phyloP scores from a whole-genome alignment of 2,888 invertebrate species.

The Alloplasta piceator region DNA sequence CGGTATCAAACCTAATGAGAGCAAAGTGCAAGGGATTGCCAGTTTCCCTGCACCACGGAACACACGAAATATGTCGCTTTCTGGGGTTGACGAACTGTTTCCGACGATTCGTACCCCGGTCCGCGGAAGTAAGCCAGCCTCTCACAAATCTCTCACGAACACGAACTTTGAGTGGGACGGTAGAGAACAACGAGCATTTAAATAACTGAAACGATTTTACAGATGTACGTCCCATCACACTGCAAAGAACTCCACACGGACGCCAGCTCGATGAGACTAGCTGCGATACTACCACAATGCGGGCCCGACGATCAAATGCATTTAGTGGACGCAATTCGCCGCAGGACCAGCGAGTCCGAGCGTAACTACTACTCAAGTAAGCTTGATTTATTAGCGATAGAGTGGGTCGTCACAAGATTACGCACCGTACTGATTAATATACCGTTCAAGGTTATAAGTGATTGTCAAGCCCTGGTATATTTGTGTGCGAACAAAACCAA shows the following conservation, averaged over 20 bases:
- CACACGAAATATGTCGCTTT: slow-evolving; percentile 62
- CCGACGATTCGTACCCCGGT: slow-evolving; percentile 58
- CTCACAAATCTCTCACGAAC: slow-evolving; percentile 39
- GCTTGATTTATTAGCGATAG: slow-evolving; percentile 71
- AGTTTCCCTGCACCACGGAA: slow-evolving; percentile 52
- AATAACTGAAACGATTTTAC: slow-evolving; percentile 25
- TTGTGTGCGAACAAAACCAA: slow-evolving; percentile 62
- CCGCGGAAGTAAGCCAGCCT: slow-evolving; percentile 57
- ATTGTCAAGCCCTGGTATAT: slow-evolving; percentile 67
- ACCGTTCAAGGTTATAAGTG: slow-evolving; percentile 68
- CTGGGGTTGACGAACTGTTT: slow-evolving; percentile 62
- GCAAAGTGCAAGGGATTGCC: slow-evolving; percentile 31
- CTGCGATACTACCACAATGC: slow-evolving; percentile 62
- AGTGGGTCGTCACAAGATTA: slow-evolving; percentile 52
- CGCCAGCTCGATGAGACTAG: slow-evolving; percentile 59
- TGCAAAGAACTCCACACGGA: slow-evolving; percentile 64
- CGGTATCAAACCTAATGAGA: slow-evolving; percentile 35
- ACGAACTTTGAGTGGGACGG: background rate
- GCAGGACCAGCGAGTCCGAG: slow-evolving; percentile 67
- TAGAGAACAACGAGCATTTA: slow-evolving; percentile 16
- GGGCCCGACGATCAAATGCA: slow-evolving; percentile 32
- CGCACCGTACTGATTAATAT: slow-evolving; percentile 65
- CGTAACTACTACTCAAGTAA: slow-evolving; percentile 68
- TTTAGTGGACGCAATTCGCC: slow-evolving; percentile 67
- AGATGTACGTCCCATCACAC: slow-evolving; percentile 25